Conservation (phyloP, 2,113 vertebrate genomes). For the Jacana jacana region DNA sequence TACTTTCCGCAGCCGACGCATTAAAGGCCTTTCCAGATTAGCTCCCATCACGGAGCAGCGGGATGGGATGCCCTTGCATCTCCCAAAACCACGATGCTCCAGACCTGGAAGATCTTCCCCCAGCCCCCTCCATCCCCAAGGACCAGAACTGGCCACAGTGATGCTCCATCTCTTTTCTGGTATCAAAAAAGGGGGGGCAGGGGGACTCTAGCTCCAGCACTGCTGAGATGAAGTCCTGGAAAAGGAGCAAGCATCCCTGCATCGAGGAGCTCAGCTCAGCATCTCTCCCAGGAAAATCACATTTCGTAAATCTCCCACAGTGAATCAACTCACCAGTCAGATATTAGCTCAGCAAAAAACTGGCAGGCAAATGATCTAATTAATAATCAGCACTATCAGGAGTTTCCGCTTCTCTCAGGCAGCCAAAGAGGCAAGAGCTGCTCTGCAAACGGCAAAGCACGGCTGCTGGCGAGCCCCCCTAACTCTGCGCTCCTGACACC, state of each 20-base stretch:
- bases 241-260: neutral
- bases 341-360: constrained; percentile 60
- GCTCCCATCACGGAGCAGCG: neutral
- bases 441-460: neutral
- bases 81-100: neutral
- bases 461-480: neutral
- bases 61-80: neutral
- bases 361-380: constrained; percentile 63
- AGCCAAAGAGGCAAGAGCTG: neutral
- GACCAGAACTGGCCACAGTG: rapidly evolving
- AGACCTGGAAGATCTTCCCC: neutral
- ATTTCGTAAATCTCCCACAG: constrained; percentile 24
- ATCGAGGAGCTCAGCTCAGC: constrained; percentile 48
- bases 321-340: constrained; percentile 47
- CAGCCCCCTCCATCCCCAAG: neutral
- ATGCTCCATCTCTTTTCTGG: too few relatives aligned
- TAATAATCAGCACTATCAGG: constrained; percentile 55
- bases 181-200: too few relatives aligned
- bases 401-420: constrained; percentile 7
- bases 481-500: too few relatives aligned
- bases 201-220: neutral
- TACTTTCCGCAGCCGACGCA: neutral
- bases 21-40: neutral
- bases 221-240: neutral
- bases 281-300: constrained; percentile 4